A percentile compares a stretch with the other conserved stretches of the same genome.
Evolutionary conservation across 2,888 invertebrate genomes (phyloP).

Genomic region (Rambutsinella grinnellia): DNA sequence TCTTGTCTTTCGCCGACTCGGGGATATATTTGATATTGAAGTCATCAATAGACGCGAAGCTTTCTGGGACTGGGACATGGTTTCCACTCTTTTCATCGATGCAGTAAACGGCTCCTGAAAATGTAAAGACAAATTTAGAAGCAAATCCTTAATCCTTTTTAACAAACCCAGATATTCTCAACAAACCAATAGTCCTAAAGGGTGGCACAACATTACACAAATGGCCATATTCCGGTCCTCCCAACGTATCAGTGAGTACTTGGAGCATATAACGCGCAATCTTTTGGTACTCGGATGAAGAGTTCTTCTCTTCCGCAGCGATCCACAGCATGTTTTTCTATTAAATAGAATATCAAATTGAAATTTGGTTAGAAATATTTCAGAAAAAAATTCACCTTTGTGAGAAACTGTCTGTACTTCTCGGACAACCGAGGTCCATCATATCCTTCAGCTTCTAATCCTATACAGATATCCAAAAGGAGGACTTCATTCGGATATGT

Average conservation of each 20-base stretch:
- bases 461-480: conserved; percentile 33
- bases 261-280: conserved; percentile 39
- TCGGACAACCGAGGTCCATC: conserved; percentile 34
- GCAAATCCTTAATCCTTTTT: background rate
- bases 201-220: conserved; percentile 47
- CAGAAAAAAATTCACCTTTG: conserved; percentile 30
- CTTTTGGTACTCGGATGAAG: conserved; percentile 29
- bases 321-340: conserved; percentile 52
- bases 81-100: background rate
- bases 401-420: conserved; percentile 37
- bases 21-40: conserved; percentile 48
- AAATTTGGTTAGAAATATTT: background rate
- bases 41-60: conserved; percentile 31
- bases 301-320: conserved; percentile 29
- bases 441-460: conserved; percentile 31
- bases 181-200: conserved; percentile 42
- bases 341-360: background rate
- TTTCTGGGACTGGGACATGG: conserved; percentile 29
- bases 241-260: conserved; percentile 20
- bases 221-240: conserved; percentile 39
- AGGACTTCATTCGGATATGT: conserved; percentile 36
- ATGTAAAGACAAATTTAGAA: background rate
- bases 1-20: conserved; percentile 24
- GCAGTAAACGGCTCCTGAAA: conserved; percentile 40
- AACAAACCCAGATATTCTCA: background rate